Base-by-base conservation (phyloP, 2,888 invertebrate species). In the Acleris holmiana region DNA sequence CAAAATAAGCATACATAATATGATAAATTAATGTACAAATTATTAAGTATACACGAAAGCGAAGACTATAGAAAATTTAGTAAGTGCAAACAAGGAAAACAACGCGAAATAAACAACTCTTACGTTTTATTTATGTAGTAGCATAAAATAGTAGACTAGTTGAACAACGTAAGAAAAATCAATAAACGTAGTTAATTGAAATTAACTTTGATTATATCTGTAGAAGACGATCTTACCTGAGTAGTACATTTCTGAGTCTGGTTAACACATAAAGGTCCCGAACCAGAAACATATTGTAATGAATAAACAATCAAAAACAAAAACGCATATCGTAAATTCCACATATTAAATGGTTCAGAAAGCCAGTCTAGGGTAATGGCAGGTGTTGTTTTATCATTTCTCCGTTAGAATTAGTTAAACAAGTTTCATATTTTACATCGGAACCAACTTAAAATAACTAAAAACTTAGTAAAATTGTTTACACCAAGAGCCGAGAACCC, bases 191-290 rank as follows among this genome's bases (percentile, higher is more conserved):
- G 13, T 35, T 35, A 3, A 35, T 35, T 35, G 13, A 35, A 35
- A 35, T 35, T 13, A 35, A 35, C 35, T 35, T 13, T 35, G 35
- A 35, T 35, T 35, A 13, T 4, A 35, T 35, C 4, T 13, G 10
- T 35, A 4, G 13, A 35, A 13, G 13, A 13, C 13, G 35, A 21
- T 63, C 72, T 70, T 79, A 91, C 91, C 87, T 89, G 87, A 18
- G 83, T 86, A 55, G 84, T 83, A 71, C 91, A 91, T 68, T 76
- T 75, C 66, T 80, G 77, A 2, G 79, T 83, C 51, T 78, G 81
- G 57, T 86, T 86, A 53, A 79, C 82, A 71, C 87, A 88, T 66
- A 90, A 69, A 63, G 80, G 77, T 62, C 78, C 79, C 51, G 69
- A 68, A 63, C 82, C 83, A 74, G 72, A 73, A 69, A 78, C 84